phyloP scores from a whole-genome alignment of 23 tunicate species.

The Phallusia fumigata region DNA sequence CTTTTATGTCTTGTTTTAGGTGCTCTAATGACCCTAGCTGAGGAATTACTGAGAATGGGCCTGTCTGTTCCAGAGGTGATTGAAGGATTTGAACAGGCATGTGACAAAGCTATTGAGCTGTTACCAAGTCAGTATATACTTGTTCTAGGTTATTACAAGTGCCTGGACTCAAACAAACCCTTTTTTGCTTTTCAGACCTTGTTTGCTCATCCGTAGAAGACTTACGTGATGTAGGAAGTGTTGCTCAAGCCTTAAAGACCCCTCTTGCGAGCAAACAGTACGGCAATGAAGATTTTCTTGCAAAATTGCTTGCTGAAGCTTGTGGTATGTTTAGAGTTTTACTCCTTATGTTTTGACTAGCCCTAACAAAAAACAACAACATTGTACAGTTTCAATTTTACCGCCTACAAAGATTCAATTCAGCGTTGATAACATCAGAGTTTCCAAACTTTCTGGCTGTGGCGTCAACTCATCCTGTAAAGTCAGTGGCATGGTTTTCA shows the following conservation, averaged over 20 bases:
- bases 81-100: constrained; percentile 93
- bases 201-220: constrained; percentile 64
- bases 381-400: constrained; percentile 50
- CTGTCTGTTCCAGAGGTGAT: constrained; percentile 90
- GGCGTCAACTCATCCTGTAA: constrained; percentile 60
- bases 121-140: constrained; percentile 48
- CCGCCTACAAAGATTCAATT: constrained; percentile 65
- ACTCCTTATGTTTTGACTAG: no score
- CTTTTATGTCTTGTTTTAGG: constrained; percentile 75
- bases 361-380: no score
- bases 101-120: constrained; percentile 84
- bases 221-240: constrained; percentile 55
- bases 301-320: constrained; percentile 80
- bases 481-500: constrained; percentile 93
- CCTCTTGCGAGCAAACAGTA: constrained; percentile 90
- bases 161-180: neutral
- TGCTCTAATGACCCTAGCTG: constrained; percentile 81
- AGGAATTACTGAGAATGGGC: constrained; percentile 96
- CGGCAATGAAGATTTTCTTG: constrained; percentile 96
- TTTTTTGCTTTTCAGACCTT: constrained; percentile 43
- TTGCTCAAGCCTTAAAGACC: constrained; percentile 74
- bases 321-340: constrained; percentile 69
- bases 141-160: neutral
- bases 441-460: constrained; percentile 76
- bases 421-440: constrained; percentile 91